Evolutionary conservation across 2,113 vertebrate genomes (phyloP).

Genomic region (Rattus norvegicus): GRCr8 NC_086024.1:127413501-127414000

Average conservation of each 20-base stretch:
- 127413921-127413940: not conserved
- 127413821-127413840: not conserved
- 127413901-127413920: not conserved
- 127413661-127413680: conserved; percentile 38
- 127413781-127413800: not conserved
- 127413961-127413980: not conserved
- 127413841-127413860: not conserved
- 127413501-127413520: too few relatives aligned
- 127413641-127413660: conserved; percentile 15
- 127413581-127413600: conserved; percentile 54
- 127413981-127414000: not conserved
- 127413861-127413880: not conserved
- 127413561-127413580: too few relatives aligned
- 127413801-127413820: not conserved
- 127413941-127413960: not conserved
- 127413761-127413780: not conserved
- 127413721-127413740: not conserved
- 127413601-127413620: not conserved
- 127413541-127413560: too few relatives aligned
- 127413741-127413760: not conserved
- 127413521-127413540: too few relatives aligned
- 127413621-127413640: not conserved
- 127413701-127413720: not conserved
- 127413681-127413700: not conserved
- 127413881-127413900: not conserved